Conservation (phyloP, 2,113 vertebrate genomes). For the Takifugu flavidus region DNA sequence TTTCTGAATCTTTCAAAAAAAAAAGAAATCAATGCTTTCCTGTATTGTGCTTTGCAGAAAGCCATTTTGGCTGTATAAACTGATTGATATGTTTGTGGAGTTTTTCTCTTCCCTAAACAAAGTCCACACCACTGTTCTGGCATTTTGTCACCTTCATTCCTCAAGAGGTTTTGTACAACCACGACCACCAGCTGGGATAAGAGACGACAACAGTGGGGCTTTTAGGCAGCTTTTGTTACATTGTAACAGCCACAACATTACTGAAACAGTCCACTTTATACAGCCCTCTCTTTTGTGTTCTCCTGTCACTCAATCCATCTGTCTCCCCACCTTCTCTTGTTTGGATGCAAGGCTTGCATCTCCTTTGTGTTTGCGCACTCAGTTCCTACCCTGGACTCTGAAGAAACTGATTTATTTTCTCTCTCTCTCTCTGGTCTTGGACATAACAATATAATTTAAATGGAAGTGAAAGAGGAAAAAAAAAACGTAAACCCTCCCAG, state of each 20-base stretch:
- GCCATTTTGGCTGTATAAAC: conserved; percentile 29
- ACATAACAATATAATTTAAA: no score
- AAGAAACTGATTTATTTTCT: conserved; percentile 47
- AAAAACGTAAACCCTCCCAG: no score
- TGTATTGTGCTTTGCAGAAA: conserved; percentile 46
- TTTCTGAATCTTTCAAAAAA: conserved; percentile 22
- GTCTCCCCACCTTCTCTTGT: conserved; percentile 34
- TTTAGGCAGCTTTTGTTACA: conserved; percentile 60
- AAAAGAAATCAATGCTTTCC: conserved; percentile 31
- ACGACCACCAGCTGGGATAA: conserved; percentile 63
- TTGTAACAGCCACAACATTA: conserved; percentile 47
- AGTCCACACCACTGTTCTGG: conserved; percentile 35
- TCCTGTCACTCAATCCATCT: conserved; percentile 47
- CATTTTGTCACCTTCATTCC: conserved; percentile 27
- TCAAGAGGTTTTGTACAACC: conserved; percentile 43
- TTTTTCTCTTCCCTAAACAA: background rate
- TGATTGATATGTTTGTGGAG: no score
- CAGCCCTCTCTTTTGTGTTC: conserved; percentile 50
- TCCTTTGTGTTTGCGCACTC: conserved; percentile 53
- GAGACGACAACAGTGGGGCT: conserved; percentile 50
- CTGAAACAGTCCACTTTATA: conserved; percentile 57
- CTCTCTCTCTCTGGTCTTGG: conserved; percentile 22
- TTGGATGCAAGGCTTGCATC: conserved; percentile 39
- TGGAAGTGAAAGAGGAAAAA: no score
- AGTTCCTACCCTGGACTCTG: conserved; percentile 37